Base-by-base conservation (phyloP, 2,797 vertebrate species). In the Atherinosoma microstoma region DNA sequence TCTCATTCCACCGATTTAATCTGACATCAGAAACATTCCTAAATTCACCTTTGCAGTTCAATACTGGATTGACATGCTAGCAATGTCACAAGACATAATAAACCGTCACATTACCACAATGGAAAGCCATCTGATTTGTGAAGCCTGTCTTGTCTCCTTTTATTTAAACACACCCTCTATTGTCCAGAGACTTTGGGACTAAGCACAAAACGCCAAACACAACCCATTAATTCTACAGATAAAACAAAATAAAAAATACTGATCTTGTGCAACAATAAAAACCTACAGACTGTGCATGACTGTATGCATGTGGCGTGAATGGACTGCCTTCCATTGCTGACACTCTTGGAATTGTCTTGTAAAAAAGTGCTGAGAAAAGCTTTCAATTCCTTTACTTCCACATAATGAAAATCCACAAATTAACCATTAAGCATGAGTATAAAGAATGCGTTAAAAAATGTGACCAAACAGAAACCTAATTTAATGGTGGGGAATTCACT, bases 1-100 rank as follows among this genome's bases (percentile, higher is more conserved):
- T 90, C 67, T 29, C 65, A 60, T 85, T 91, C 71, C 89, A 87
- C 75, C 92, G 84, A 89, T 89, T 90, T 73, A 61, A 76, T 67
- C 82, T 34, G 63, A 86, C 82, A 79, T 64, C 72, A 68, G 62
- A 64, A 16, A 84, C 45, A 78, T 4, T 79, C 66, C 78, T 71
- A 60, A 73, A 62, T 70, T 84, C 76, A 79, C 70, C 72, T 67
- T 68, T 73, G 66, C 51, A 58, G 74, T 76, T 84, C 64, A 68
- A 71, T 59, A 75, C 45, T 53, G 78, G 83, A 75, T 76, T 47
- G 62, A 80, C 40, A 72, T 63, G 72, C 84, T 38, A 58, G 42
- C 65, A 65, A 72, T 49, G 10, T 84, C 85, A 84, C 81, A 38
- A 70, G 80, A 88, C 68, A 66, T 30, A 47, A 78, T 16, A 58